Evolutionary conservation across 2,113 vertebrate species (phyloP).

Genomic region (Coregonus clupeaformis): DNA sequence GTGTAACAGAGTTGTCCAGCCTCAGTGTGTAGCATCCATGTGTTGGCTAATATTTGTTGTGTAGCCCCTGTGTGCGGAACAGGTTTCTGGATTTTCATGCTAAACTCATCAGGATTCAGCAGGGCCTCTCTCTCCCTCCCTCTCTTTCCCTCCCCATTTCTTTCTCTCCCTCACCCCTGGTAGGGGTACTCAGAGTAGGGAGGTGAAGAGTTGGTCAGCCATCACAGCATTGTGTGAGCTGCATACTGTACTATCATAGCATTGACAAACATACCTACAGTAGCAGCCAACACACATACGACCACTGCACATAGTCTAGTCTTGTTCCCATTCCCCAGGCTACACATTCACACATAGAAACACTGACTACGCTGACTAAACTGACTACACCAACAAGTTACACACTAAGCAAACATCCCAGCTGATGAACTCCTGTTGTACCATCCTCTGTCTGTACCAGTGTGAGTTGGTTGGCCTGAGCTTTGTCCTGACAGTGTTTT

Average conservation of each 20-base stretch:
- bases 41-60: too few species aligned
- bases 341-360: neutral
- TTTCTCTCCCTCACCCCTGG: constrained; percentile 17
- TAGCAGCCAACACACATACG: constrained; percentile 2
- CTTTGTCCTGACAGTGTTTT: constrained; percentile 36
- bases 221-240: constrained; percentile 36
- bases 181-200: constrained; percentile 33
- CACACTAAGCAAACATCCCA: too few species aligned
- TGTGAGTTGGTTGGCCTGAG: constrained; percentile 9
- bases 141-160: neutral
- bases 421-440: too few species aligned
- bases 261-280: neutral
- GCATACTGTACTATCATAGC: constrained; percentile 11
- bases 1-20: too few species aligned
- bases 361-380: neutral
- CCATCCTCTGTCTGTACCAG: constrained; percentile 1
- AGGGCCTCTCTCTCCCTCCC: constrained; percentile 3
- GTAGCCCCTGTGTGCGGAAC: too few species aligned
- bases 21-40: too few species aligned
- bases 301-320: neutral
- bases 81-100: too few species aligned
- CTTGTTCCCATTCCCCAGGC: too few species aligned
- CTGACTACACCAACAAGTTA: neutral
- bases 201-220: constrained; percentile 48
- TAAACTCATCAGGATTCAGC: constrained; percentile 60